phyloP scores from a whole-genome alignment of 2,888 invertebrate species.

The Bruchidius siliquastri region DNA sequence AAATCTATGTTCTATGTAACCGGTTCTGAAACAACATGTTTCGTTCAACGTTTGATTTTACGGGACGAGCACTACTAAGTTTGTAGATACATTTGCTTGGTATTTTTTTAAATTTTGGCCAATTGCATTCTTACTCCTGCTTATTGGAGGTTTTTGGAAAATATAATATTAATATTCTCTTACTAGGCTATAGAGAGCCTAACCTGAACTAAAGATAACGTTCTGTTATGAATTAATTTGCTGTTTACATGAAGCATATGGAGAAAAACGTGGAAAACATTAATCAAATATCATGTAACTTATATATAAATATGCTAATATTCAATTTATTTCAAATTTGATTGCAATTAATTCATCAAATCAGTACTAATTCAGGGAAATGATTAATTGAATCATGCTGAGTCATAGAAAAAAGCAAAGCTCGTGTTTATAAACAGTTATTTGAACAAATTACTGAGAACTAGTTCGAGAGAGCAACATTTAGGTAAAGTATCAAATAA shows the following conservation, averaged over 20 bases:
- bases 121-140: too few relatives aligned
- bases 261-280: neutral
- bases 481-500: too few relatives aligned
- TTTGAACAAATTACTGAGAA: neutral
- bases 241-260: neutral
- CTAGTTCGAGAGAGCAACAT: neutral
- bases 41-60: too few relatives aligned
- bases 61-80: too few relatives aligned
- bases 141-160: too few relatives aligned
- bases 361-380: neutral
- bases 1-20: too few relatives aligned
- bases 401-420: neutral
- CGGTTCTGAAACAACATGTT: too few relatives aligned
- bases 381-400: neutral
- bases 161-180: too few relatives aligned
- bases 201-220: neutral
- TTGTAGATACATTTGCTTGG: too few relatives aligned
- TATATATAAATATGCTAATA: neutral
- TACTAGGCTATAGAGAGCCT: too few relatives aligned
- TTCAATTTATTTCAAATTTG: neutral
- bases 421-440: neutral
- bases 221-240: neutral
- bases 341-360: neutral
- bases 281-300: neutral
- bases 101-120: too few relatives aligned